Evolutionary conservation across 1,140 invertebrate genomes (phyloP).

Genomic region (Mamestra configurata): DNA sequence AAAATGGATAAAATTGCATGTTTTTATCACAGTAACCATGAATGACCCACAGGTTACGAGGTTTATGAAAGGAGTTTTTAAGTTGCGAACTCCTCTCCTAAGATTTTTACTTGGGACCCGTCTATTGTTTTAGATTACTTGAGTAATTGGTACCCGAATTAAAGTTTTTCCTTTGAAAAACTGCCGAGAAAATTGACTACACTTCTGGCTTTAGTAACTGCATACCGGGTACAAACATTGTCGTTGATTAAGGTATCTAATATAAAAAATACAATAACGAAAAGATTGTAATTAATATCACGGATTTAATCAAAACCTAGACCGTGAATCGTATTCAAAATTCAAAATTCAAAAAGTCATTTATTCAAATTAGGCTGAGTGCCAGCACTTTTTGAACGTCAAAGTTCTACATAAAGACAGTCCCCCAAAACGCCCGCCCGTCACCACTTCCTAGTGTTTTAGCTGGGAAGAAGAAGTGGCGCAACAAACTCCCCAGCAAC

Average conservation of each 20-base stretch:
- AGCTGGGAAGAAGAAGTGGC: no score
- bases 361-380: no score
- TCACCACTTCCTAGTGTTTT: no score
- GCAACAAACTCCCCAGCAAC: no score
- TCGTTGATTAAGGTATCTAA: slow-evolving; percentile 56
- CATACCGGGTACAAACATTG: slow-evolving; percentile 61
- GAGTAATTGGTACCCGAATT: slow-evolving; percentile 49
- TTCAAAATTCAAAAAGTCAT: slow-evolving; percentile 48
- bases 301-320: slow-evolving; percentile 59
- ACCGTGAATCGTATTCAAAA: slow-evolving; percentile 23
- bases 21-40: background rate
- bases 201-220: slow-evolving; percentile 61
- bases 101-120: slow-evolving; percentile 50
- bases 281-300: slow-evolving; percentile 46
- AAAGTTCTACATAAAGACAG: no score
- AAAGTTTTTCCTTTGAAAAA: slow-evolving; percentile 34
- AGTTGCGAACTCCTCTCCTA: slow-evolving; percentile 54
- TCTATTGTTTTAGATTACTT: slow-evolving; percentile 42
- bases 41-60: slow-evolving; percentile 40
- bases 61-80: slow-evolving; percentile 64
- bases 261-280: slow-evolving; percentile 18
- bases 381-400: no score
- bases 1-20: no score
- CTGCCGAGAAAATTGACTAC: slow-evolving; percentile 48
- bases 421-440: no score